A percentile compares a stretch with the other conserved stretches of the same genome.
These are phyloP conservation scores for Apamea anceps DNA, from an alignment of 2,888 invertebrate genomes.

Conservation along the genomic window DNA sequence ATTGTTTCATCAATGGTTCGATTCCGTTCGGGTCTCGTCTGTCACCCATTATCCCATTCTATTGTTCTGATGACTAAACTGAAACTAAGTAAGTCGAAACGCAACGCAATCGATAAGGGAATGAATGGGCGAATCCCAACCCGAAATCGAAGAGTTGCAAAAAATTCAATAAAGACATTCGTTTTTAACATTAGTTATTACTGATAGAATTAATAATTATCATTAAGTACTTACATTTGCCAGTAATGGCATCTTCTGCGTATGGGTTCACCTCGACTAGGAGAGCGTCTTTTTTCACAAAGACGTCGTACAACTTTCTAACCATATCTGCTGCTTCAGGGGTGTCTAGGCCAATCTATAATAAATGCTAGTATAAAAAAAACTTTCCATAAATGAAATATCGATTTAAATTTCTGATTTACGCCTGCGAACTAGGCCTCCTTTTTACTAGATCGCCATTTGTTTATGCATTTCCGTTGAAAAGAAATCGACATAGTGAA, in stretches of 20 bases:
- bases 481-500: background rate
- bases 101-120: background rate
- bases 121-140: background rate
- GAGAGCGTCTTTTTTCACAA: constrained; percentile 96
- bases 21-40: background rate
- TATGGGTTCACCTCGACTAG: constrained; percentile 98
- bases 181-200: background rate
- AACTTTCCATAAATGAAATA: background rate
- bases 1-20: background rate
- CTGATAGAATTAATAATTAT: constrained; percentile 8
- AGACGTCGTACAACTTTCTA: constrained; percentile 95
- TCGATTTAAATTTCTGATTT: background rate
- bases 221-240: constrained; percentile 91
- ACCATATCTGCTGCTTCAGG: constrained; percentile 94
- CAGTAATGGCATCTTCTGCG: constrained; percentile 95
- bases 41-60: background rate
- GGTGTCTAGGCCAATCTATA: constrained; percentile 93
- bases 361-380: constrained; percentile 33
- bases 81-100: background rate
- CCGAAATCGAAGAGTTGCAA: background rate
- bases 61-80: background rate
- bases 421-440: background rate
- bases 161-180: background rate
- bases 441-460: background rate
- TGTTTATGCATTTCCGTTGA: background rate